Conservation (phyloP, 2,888 invertebrate species). For the Lasioglossum pauxillum region DNA sequence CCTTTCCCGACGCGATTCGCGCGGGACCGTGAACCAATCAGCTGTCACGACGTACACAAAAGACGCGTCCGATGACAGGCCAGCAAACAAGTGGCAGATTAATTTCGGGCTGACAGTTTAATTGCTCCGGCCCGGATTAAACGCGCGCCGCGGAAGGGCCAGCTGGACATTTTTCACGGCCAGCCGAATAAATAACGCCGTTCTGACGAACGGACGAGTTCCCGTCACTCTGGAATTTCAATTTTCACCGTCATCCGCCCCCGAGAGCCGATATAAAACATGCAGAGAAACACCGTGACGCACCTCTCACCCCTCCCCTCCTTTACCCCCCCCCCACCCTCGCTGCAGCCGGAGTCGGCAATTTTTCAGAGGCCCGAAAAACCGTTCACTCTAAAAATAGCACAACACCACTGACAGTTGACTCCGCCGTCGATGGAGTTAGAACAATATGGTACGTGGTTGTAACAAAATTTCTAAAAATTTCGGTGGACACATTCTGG, state of each 20-base stretch:
- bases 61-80: slow-evolving; percentile 60
- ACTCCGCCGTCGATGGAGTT: neutral
- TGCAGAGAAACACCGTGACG: neutral
- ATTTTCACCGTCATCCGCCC: slow-evolving; percentile 44
- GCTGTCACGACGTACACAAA: slow-evolving; percentile 25
- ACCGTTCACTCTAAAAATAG: neutral
- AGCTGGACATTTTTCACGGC: slow-evolving; percentile 70
- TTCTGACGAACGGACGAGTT: slow-evolving; percentile 65
- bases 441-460: no score
- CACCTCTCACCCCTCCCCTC: no score
- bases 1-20: no score
- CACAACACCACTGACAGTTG: neutral
- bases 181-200: slow-evolving; percentile 68
- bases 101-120: slow-evolving; percentile 70
- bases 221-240: slow-evolving; percentile 64
- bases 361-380: neutral
- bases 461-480: no score
- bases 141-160: slow-evolving; percentile 58
- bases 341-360: neutral
- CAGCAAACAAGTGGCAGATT: slow-evolving; percentile 73
- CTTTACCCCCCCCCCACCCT: neutral
- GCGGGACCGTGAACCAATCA: neutral
- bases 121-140: slow-evolving; percentile 67
- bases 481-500: no score
- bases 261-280: slow-evolving; percentile 31